Evolutionary conservation across 1,140 invertebrate species (phyloP), one percentile per base, ranked within the genome.

Genomic region (Trichogramma pretiosum): DNA sequence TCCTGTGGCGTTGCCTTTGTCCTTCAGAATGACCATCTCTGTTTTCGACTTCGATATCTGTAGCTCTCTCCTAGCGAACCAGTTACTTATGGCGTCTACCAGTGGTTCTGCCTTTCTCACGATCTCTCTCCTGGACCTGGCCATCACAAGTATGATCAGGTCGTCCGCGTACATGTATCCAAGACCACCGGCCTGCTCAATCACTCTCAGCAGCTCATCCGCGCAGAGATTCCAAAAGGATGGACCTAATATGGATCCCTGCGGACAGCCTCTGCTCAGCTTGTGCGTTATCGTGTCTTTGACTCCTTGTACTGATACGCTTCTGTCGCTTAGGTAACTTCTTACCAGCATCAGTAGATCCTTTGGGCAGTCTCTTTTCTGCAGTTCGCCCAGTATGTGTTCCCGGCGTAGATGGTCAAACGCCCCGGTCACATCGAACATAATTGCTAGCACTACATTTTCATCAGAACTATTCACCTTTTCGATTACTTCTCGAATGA

Each of bases 171-270:
- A 36, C 3, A 18, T 18, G 3, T 18, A 5, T 11, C 17, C 13
- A 10, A 23, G 19, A 10, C 10, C 37, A 5, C 8, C 19, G 3
- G 11, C 13, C 3, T 14, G 19, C n/a, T 18, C 14, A 17, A 37
- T 4, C 14, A 18, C 14, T 8, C 14, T 1, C 4, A 16, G 22
- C 5, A 32, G 46, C 14, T 17, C 46, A 28, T 59, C 53, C 55
- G 58, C 52, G 5, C 36, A 23, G 1, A 57, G 16, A 10, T 56
- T 32, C 50, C 56, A 59, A 13, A 56, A 37, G 5, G 32, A 34
- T 0, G 57, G 56, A 1, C 56, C 56, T 7, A 59, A 39, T 13
- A 54, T 46, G 1, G 48, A 54, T 1, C 58, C 58, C 40, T 61
- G 53, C 9, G 54, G 56, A 24, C 59, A 59, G 9, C 59, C 59